Evolutionary conservation across 2,797 vertebrate genomes (phyloP), one percentile per base, ranked within the genome.

Genomic region (Peromyscus eremicus): DNA sequence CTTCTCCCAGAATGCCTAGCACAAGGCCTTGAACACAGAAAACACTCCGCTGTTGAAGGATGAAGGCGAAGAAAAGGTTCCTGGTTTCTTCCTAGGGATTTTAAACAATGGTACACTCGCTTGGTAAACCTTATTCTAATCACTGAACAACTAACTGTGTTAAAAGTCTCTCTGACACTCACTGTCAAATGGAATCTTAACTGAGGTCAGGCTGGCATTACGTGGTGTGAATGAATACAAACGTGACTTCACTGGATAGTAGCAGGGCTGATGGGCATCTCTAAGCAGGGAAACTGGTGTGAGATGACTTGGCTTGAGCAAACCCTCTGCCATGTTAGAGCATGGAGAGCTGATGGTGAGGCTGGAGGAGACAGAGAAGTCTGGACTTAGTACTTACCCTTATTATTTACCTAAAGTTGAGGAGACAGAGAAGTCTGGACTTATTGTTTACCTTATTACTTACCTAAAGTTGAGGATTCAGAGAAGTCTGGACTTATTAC

Each of bases 71-170:
- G 88, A 83, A 80, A 86, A 83, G 49, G 32, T 83, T 32, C 32
- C 9, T 77, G 25, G 70, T 70, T 96, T 79, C 86, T 86, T 93
- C 62, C 10, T 40, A 93, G 34, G 55, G 37, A 80, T 83, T 86
- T 89, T 76, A 66, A 92, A 86, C 75, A 95, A 76, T 80, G 34
- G 37, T 71, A 86, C 9, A 29, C 14, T 92, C 55, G 88, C 52
- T 64, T 75, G 92, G 82, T 62, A 94, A 76, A 91, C 52, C 57
- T 92, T 91, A 92, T 14, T 82, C 46, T 89, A 89, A 92, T 89
- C 82, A 81, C 82, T 94, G 68, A 86, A 97, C 94, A 83, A 37
- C 17, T 40, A 83, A 37, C 17, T 40, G 71, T 66, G 32, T 70
- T 49, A 37, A 96, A 83, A 40, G 13, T 37, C 25, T 88, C 57